Conservation (phyloP, 2,113 vertebrate species). For the Theropithecus gelada region DNA sequence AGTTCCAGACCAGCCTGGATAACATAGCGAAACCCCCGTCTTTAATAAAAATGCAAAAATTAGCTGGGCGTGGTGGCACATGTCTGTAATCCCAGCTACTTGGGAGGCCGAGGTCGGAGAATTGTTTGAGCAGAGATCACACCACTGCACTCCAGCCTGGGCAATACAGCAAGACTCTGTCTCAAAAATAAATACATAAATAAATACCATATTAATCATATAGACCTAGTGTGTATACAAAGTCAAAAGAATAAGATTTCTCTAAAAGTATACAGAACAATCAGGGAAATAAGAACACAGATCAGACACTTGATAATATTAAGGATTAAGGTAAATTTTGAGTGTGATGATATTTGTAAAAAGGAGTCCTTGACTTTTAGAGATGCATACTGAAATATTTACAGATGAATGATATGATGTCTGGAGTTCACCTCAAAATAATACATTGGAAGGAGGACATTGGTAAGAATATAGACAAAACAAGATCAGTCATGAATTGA, state of each 20-base stretch:
- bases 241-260: neutral
- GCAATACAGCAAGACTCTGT: too few relatives aligned
- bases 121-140: too few relatives aligned
- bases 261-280: neutral
- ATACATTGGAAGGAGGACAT: neutral
- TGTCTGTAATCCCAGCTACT: too few relatives aligned
- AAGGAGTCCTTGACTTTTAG: neutral
- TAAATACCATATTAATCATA: neutral
- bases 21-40: too few relatives aligned
- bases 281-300: neutral
- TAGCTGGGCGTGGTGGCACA: too few relatives aligned
- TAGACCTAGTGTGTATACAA: neutral
- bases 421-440: neutral
- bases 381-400: neutral
- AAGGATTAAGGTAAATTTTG: neutral
- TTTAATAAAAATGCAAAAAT: too few relatives aligned
- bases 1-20: too few relatives aligned
- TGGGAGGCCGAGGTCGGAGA: too few relatives aligned
- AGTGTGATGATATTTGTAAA: neutral
- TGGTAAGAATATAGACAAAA: neutral
- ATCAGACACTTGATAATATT: neutral
- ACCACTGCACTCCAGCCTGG: too few relatives aligned
- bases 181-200: too few relatives aligned
- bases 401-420: neutral
- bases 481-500: too few relatives aligned